Conservation (phyloP, 1,140 invertebrate species). For the Apis cerana region DNA sequence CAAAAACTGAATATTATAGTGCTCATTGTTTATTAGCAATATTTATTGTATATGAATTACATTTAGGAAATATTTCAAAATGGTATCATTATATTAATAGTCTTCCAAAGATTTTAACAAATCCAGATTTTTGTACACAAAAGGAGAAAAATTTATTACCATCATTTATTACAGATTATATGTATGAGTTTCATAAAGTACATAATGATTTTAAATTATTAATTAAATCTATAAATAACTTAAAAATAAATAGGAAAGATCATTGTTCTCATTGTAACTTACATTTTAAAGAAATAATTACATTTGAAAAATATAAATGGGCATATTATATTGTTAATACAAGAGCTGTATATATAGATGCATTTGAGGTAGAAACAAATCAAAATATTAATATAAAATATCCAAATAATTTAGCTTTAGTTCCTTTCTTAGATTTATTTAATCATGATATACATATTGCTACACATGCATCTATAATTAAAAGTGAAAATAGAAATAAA, state of each 20-base stretch:
- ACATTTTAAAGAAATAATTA: slow-evolving; percentile 75
- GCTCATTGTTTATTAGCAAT: slow-evolving; percentile 83
- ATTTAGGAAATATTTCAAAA: slow-evolving; percentile 76
- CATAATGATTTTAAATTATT: slow-evolving; percentile 62
- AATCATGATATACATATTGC: slow-evolving; percentile 86
- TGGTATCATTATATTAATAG: slow-evolving; percentile 83
- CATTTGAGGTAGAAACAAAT: slow-evolving; percentile 60
- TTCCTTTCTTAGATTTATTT: slow-evolving; percentile 90
- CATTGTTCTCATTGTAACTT: slow-evolving; percentile 76
- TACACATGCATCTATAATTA: slow-evolving; percentile 80
- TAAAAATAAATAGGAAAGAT: slow-evolving; percentile 63
- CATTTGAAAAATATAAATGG: slow-evolving; percentile 79
- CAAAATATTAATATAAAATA: slow-evolving; percentile 75
- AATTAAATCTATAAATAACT: slow-evolving; percentile 69
- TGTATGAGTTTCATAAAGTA: slow-evolving; percentile 57
- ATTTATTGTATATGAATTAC: slow-evolving; percentile 83
- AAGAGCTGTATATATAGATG: slow-evolving; percentile 85
- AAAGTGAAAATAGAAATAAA: slow-evolving; percentile 72
- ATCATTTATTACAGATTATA: slow-evolving; percentile 58
- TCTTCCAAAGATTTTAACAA: slow-evolving; percentile 82
- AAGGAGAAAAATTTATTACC: slow-evolving; percentile 72
- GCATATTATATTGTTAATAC: slow-evolving; percentile 90
- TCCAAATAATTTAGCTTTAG: slow-evolving; percentile 85
- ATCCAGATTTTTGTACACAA: slow-evolving; percentile 80
- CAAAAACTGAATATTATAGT: slow-evolving; percentile 71